Conservation (phyloP, 2,113 vertebrate species). For the Reinhardtius hippoglossoides region DNA sequence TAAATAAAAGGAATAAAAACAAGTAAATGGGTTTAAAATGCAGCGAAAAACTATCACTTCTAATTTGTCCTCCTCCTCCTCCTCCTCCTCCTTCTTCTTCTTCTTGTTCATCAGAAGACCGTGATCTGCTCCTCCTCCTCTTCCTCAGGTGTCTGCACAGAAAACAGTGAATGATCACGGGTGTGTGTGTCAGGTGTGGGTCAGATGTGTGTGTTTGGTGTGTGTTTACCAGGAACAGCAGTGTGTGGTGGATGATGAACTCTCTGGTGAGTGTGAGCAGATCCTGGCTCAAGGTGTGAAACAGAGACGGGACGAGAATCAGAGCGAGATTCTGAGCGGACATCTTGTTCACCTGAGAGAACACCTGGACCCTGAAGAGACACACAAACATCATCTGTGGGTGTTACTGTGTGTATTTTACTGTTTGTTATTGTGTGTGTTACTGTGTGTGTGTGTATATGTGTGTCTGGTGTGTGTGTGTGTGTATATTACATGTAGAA, state of each 20-base stretch:
- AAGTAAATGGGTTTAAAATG: not conserved
- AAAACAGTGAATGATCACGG: not conserved
- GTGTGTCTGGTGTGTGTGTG: not conserved
- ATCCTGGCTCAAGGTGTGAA: conserved; percentile 73
- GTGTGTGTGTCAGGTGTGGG: conserved; percentile 58
- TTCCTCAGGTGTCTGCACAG: conserved; percentile 33
- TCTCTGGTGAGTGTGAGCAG: conserved; percentile 76
- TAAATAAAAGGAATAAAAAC: too few species aligned
- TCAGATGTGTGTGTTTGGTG: conserved; percentile 41
- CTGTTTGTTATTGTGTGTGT: too few species aligned
- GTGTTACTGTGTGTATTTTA: not conserved
- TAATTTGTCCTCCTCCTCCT: not conserved
- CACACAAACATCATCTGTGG: not conserved
- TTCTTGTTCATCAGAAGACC: conserved; percentile 39
- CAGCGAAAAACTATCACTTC: not conserved
- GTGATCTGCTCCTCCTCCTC: conserved; percentile 59
- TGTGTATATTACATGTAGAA: conserved; percentile 74
- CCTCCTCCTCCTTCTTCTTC: not conserved
- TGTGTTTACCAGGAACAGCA: conserved; percentile 77
- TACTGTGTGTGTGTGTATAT: not conserved
- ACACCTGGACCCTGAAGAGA: conserved; percentile 78
- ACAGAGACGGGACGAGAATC: conserved; percentile 80
- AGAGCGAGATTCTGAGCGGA: conserved; percentile 81
- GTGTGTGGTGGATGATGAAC: conserved; percentile 79
- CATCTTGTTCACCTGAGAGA: conserved; percentile 81